Evolutionary conservation across 2,113 vertebrate species (phyloP).

Genomic region (Monarcha castaneiventris): DNA sequence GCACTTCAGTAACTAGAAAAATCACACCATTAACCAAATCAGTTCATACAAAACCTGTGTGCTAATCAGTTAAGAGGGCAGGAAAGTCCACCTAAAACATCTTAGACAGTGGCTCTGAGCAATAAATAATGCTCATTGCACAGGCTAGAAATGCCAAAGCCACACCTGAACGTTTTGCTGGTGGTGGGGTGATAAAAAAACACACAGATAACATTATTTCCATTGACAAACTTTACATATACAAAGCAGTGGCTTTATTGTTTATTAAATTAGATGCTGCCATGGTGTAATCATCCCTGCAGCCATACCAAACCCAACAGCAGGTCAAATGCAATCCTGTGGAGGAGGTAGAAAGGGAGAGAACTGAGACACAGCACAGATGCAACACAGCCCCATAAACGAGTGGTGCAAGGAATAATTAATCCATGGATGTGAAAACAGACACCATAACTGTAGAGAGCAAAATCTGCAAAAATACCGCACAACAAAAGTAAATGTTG

Average conservation of each 20-base stretch:
- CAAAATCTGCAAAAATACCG: neutral
- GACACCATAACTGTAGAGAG: neutral
- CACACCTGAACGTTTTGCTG: conserved; percentile 14
- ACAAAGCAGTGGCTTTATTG: conserved; percentile 55
- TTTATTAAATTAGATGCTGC: conserved; percentile 50
- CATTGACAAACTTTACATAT: conserved; percentile 53
- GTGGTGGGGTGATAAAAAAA: conserved; percentile 36
- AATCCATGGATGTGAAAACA: neutral
- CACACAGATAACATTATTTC: conserved; percentile 59
- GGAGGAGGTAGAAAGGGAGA: neutral
- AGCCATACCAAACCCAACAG: conserved; percentile 17
- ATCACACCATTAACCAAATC: conserved; percentile 40
- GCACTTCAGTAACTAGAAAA: conserved; percentile 1
- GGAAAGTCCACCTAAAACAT: conserved; percentile 51
- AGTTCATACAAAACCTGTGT: neutral
- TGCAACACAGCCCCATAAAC: neutral
- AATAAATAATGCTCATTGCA: conserved; percentile 13
- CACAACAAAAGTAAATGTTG: neutral
- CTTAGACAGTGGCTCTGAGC: conserved; percentile 38
- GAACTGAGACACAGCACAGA: neutral
- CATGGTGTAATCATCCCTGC: conserved; percentile 45
- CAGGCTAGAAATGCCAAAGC: neutral
- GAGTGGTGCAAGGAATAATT: neutral
- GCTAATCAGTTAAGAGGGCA: conserved; percentile 9
- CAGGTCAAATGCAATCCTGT: neutral